Percentiles rank a stretch among this genome's conserved stretches.
These are phyloP conservation scores for Caenorhabditis sp. DNA, from an alignment of 2,888 invertebrate species.

Conservation along the genomic window DNA sequence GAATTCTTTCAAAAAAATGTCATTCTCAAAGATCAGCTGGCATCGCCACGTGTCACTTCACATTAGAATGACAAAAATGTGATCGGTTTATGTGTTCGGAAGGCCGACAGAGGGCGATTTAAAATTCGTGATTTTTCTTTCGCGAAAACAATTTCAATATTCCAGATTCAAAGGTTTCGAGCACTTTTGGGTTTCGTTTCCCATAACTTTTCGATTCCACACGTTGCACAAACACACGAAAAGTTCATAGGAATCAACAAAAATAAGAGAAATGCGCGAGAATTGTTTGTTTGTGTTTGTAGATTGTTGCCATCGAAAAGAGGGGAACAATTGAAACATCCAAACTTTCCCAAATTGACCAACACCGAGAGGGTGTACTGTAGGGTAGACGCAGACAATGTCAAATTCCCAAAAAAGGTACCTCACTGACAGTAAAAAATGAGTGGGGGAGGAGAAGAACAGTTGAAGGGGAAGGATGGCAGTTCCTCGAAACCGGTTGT, in stretches of 20 bases:
- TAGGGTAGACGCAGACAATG: slow-evolving; percentile 1
- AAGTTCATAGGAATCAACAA: slow-evolving; percentile 2
- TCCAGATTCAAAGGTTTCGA: too few species aligned
- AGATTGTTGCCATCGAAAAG: background rate
- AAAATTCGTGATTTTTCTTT: too few species aligned
- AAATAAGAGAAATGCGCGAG: background rate
- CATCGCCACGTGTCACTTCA: too few species aligned
- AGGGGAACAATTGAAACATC: slow-evolving; percentile 1
- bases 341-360: slow-evolving; percentile 1
- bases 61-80: too few species aligned
- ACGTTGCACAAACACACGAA: slow-evolving; percentile 1
- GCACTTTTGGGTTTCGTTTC: too few species aligned
- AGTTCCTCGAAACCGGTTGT: slow-evolving; percentile 53
- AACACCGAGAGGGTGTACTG: background rate
- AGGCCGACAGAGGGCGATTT: too few species aligned
- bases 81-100: too few species aligned
- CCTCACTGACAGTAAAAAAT: slow-evolving; percentile 8
- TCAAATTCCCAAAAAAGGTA: slow-evolving; percentile 5
- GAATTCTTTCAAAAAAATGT: background rate
- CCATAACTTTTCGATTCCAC: background rate
- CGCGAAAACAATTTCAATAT: too few species aligned
- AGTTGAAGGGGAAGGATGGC: slow-evolving; percentile 14
- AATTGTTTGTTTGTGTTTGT: slow-evolving; percentile 1
- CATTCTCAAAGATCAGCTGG: too few species aligned
- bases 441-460: slow-evolving; percentile 9